Base-by-base conservation (phyloP, 35 echinoderm and acorn worm genomes). In the Apostichopus japonicus region DNA sequence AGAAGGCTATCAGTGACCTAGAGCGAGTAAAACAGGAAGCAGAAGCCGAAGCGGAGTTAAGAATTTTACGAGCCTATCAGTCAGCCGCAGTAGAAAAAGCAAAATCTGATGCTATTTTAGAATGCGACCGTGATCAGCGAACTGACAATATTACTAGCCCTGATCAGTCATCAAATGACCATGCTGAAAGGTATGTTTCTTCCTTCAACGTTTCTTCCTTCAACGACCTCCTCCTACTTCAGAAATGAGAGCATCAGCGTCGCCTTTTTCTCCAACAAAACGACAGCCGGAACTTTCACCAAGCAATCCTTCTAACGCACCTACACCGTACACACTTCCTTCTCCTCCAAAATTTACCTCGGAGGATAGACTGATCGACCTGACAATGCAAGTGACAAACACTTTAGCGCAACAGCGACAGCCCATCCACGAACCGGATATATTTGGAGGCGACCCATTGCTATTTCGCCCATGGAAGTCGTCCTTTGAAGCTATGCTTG, bases 401-500 rank as follows among this genome's bases (percentile, higher is more conserved):
- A 57, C 78, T 1, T 52, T 92, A 57, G 90, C 90, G 2, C 59
- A 27, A 2, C 77, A 92, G 62, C 52, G 90, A 5, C 90, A 80
- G 11, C 90, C 90, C 14, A 24, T 78, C 0, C 54, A 80, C 53
- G 86, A 90, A 62, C 93, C 87, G 1, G 86, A 90, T 14, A 54
- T 94, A 23, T 92, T 79, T n/a, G 25, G n/a, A 4, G 93, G 93
- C 1, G 77, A 94, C 72, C 75, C 87, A 0, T 33, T 94, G 15
- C 75, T 94, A 59, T 90, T 94, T 75, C 87, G 72, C 14, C 86
- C 93, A 16, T 94, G 93, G 93, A 56, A 14, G 6, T 14, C 23
- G 6, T 53, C 93, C 76, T 94, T 94, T 72, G 58, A 94, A 21
- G 9, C n/a, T n/a, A n/a, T 88, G 3, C 84, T 94, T 87, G 78